Evolutionary conservation across 2,113 vertebrate genomes (phyloP).

Genomic region (Hippocampus guttulatus): DNA sequence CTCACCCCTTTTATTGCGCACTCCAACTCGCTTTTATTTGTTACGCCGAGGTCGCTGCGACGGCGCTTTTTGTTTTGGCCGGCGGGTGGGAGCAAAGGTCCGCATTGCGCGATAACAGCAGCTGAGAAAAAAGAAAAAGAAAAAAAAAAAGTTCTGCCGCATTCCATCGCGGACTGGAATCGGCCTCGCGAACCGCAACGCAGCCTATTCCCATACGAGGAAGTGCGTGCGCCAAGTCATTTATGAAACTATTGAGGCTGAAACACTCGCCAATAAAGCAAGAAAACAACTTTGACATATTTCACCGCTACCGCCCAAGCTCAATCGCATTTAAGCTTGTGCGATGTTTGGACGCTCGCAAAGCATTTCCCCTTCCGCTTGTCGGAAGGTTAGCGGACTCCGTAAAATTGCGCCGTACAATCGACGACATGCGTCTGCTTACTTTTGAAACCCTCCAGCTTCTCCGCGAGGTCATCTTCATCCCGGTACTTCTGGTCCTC

Average conservation of each 20-base stretch:
- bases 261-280: conserved; percentile 19
- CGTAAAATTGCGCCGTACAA: background rate
- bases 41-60: background rate
- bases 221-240: conserved; percentile 2
- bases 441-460: conserved; percentile 92
- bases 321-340: background rate
- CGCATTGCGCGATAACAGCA: background rate
- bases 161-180: conserved; percentile 61
- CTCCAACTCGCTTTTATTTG: background rate
- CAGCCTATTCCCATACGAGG: conserved; percentile 51
- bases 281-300: conserved; percentile 2
- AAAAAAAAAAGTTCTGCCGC: conserved; percentile 42
- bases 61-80: background rate
- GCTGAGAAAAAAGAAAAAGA: conserved; percentile 6
- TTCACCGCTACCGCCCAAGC: background rate
- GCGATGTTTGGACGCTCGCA: background rate
- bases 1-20: background rate
- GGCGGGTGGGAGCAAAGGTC: background rate
- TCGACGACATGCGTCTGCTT: conserved; percentile 43
- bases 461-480: conserved; percentile 87
- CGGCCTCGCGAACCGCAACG: conserved; percentile 34
- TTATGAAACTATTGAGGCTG: background rate
- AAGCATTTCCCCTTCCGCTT: no score
- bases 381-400: no score
- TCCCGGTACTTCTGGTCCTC: conserved; percentile 93